Evolutionary conservation across 1,140 invertebrate genomes (phyloP).

Genomic region (Elysia chlorotica): DNA sequence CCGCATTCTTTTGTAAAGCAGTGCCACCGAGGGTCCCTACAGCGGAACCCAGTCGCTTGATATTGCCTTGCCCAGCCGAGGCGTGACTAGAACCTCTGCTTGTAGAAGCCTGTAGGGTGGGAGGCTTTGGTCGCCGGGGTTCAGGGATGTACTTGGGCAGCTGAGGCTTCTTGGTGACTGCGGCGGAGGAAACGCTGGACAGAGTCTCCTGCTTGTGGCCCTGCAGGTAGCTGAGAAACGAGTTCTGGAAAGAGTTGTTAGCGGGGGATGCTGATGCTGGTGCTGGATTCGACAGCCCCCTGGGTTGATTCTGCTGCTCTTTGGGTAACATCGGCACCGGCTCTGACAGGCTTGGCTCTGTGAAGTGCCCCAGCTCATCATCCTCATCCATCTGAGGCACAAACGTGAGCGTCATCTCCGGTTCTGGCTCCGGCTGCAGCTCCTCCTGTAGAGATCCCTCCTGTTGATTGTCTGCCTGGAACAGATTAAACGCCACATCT

Average conservation of each 20-base stretch:
- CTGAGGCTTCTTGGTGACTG: slow-evolving; percentile 50
- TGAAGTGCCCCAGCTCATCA: slow-evolving; percentile 32
- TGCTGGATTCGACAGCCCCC: no score
- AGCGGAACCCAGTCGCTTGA: no score
- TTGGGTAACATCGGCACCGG: slow-evolving; percentile 5
- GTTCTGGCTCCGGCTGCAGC: slow-evolving; percentile 9
- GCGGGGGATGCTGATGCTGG: no score
- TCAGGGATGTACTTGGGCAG: slow-evolving; percentile 58
- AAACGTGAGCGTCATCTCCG: slow-evolving; percentile 13
- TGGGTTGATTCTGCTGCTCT: no score
- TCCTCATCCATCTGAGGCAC: slow-evolving; percentile 26
- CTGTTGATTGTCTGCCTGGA: slow-evolving; percentile 1
- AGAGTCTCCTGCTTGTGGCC: slow-evolving; percentile 59
- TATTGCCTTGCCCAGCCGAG: no score
- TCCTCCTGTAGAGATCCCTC: neutral
- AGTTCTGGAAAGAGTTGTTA: slow-evolving; percentile 50
- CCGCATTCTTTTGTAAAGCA: slow-evolving; percentile 17
- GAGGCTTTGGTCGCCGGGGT: slow-evolving; percentile 35
- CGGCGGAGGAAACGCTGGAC: slow-evolving; percentile 52
- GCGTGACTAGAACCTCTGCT: slow-evolving; percentile 21
- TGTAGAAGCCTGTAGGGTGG: slow-evolving; percentile 22
- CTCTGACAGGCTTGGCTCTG: slow-evolving; percentile 3
- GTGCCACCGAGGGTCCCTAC: slow-evolving; percentile 35
- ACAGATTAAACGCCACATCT: slow-evolving; percentile 9
- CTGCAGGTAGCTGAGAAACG: slow-evolving; percentile 55